Evolutionary conservation across 2,113 vertebrate genomes (phyloP), one percentile per base, ranked within the genome.

Genomic region (Gymnogyps californianus): DNA sequence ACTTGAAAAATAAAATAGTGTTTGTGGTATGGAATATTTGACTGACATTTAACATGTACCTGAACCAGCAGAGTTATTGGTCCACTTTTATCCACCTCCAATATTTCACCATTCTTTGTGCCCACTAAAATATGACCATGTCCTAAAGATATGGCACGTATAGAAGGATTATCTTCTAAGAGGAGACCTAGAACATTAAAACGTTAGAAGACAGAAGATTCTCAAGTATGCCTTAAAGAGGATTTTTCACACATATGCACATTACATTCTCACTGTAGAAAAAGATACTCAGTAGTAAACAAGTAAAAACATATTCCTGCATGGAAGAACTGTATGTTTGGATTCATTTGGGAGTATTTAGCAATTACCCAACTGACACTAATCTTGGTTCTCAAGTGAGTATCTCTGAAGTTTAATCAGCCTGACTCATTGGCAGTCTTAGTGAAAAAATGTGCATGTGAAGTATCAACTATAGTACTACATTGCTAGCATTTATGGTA

Each of bases 111-210:
- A 36, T 99, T 99, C 97, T 99, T 99, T 72, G 99, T 99, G 75
- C 99, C 99, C 95, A 99, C 99, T 82, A 99, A 98, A 96, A 99
- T 99, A 98, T 99, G 99, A 94, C 99, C 99, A 54, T 99, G 99
- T 96, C 99, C 99, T 96, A 99, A 98, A 2, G 99, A 99, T 98
- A 99, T 99, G 99, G 99, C 99, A 99, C 99, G 99, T 97, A 99
- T 99, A 85, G 99, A 99, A 65, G 99, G 99, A 96, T 99, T 99
- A 97, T 99, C 99, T 98, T 99, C 99, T 93, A 99, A 96, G 64
- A 99, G 99, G 92, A 99, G 98, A 97, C 99, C 99, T 99, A 97
- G 31, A 98, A 97, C 11, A 18, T 93, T 24, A 95, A 94, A 74
- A 69, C 62, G 61, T 59, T 75, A 84, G 8, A 97, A 61, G 58